Evolutionary conservation across 2,797 vertebrate genomes (phyloP), one percentile per base, ranked within the genome.

Genomic region (Todus mexicanus): DNA sequence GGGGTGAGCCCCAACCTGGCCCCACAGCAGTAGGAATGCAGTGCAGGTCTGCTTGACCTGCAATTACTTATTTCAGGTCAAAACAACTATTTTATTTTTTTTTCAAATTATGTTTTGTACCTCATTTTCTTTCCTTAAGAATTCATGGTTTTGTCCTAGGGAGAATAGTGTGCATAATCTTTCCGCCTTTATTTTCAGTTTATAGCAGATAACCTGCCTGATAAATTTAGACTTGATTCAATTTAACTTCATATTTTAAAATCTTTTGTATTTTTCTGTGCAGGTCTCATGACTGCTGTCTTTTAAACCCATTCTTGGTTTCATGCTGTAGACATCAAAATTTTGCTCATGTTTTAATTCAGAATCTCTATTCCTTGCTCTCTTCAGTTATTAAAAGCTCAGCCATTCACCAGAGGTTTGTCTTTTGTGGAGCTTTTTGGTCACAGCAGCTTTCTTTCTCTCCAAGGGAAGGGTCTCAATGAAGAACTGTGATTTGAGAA

Each of bases 341-440:
- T 87, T 89, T 92, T 83, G 35, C 60, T 83, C 12, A 4, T 78
- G 31, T 84, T 93, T 94, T 95, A 89, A 85, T 87, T 85, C 87
- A 78, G 40, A 82, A 31, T 56, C 59, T 83, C 79, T 91, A 29
- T 75, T 94, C 76, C 87, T 92, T 84, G 73, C 87, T 93, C 94
- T 92, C 43, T 78, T 87, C 54, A 37, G 66, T 93, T 86, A 92
- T 89, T 93, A 93, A 92, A 96, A 94, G 61, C 38, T 63, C 53
- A 90, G 40, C 45, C 87, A 71, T 92, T 95, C 86, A 74, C 75
- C 47, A 63, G 85, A 88, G 76, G 13, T 91, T 95, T 91, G 82
- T 72, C 89, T 93, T 93, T 96, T 92, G 83, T 87, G 66, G 29
- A 65, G 47, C 47, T 84, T 87, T 96, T 86, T 92, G 85, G 92